phyloP scores from a whole-genome alignment of 2,113 vertebrate species.

The Gallinago media region DNA sequence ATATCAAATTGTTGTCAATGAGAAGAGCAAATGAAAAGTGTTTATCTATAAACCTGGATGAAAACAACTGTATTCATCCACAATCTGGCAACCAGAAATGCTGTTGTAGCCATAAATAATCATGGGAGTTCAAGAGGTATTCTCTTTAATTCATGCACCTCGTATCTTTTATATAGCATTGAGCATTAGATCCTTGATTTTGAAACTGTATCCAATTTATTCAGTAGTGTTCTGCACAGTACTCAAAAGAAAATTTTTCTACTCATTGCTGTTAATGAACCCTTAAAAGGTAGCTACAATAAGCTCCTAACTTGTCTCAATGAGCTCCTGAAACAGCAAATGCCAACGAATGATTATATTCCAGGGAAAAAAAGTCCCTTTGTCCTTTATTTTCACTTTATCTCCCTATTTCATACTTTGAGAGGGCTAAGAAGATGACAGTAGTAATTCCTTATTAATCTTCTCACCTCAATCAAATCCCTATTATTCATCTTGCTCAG shows the following conservation, averaged over 20 bases:
- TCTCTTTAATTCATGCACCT: neutral
- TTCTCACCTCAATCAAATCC: conserved; percentile 5
- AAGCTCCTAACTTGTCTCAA: neutral
- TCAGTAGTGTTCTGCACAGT: neutral
- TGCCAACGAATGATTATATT: neutral
- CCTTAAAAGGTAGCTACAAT: neutral
- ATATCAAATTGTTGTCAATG: neutral
- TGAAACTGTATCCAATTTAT: neutral
- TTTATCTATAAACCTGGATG: neutral
- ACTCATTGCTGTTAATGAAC: neutral
- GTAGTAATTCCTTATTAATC: neutral
- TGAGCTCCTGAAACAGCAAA: neutral
- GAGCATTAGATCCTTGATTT: neutral
- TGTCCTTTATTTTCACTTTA: conserved; percentile 7
- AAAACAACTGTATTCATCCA: neutral
- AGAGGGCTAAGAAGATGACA: neutral
- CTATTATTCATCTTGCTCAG: neutral
- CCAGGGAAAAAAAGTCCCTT: neutral
- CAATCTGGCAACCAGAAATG: neutral
- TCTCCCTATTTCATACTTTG: neutral
- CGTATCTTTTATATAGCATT: neutral
- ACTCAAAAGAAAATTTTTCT: neutral
- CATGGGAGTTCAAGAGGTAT: neutral
- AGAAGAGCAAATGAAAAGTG: neutral
- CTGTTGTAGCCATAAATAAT: neutral